Percentiles rank a stretch among this genome's conserved stretches.
Evolutionary conservation across 2,113 vertebrate species (phyloP).

Genomic region (Alaudala cheleensis): DNA sequence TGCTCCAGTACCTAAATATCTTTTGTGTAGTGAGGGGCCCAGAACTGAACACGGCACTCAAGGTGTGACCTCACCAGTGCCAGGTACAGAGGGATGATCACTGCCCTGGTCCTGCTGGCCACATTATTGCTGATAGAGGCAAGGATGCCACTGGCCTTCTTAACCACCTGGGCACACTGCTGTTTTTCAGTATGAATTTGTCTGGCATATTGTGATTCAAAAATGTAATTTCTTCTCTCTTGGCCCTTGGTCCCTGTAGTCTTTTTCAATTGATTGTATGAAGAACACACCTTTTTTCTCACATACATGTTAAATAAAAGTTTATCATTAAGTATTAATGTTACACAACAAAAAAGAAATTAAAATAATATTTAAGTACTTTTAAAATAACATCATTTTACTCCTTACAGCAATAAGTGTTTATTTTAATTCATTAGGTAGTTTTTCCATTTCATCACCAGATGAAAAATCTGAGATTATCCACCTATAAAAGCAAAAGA

Average conservation of each 20-base stretch:
- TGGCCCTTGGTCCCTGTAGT: neutral
- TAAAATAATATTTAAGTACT: neutral
- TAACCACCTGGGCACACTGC: neutral
- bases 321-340: neutral
- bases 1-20: accelerated
- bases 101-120: neutral
- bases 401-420: accelerated
- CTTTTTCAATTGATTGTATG: neutral
- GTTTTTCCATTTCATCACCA: neutral
- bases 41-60: accelerated
- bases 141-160: neutral
- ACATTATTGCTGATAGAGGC: neutral
- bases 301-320: accelerated
- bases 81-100: accelerated
- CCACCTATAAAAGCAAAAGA: neutral
- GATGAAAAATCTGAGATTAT: neutral
- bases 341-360: neutral
- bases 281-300: neutral
- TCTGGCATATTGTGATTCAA: neutral
- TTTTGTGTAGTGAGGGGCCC: too few relatives aligned
- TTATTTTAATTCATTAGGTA: neutral
- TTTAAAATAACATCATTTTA: neutral
- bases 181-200: neutral
- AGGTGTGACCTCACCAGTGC: neutral
- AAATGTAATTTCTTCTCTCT: neutral